A percentile compares a stretch with the other conserved stretches of the same genome.
Conservation (phyloP, 2,113 vertebrate genomes). For the Odontophorus gujanensis region DNA sequence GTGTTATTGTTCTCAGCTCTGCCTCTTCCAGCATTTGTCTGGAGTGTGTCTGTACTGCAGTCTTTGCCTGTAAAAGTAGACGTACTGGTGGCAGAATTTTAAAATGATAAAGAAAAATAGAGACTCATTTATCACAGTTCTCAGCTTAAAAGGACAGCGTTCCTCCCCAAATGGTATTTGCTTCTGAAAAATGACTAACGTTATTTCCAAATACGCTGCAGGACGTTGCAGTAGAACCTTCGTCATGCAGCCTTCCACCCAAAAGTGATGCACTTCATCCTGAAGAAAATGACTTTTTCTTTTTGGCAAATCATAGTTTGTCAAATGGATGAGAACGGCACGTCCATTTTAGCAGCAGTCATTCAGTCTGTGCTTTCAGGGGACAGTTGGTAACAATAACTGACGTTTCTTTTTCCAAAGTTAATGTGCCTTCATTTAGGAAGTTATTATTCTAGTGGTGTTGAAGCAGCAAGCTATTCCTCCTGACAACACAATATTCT, state of each 20-base stretch:
- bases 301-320: background rate
- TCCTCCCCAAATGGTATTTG: background rate
- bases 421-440: background rate
- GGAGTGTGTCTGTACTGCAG: background rate
- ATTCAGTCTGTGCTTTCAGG: background rate
- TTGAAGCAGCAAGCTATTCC: background rate
- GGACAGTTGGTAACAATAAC: background rate
- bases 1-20: background rate
- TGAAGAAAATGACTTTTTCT: background rate
- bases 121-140: background rate
- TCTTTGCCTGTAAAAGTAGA: slow-evolving; percentile 11
- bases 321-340: background rate
- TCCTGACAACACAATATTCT: slow-evolving; percentile 18
- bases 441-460: background rate
- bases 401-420: slow-evolving; percentile 10
- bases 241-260: background rate
- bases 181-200: background rate
- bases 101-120: background rate
- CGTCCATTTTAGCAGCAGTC: background rate
- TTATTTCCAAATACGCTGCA: background rate
- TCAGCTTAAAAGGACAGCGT: background rate
- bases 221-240: background rate
- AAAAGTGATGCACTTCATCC: background rate
- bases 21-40: background rate
- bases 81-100: background rate